Base-by-base conservation (phyloP, 1,140 invertebrate genomes). In the Brachionus paranguensis region DNA sequence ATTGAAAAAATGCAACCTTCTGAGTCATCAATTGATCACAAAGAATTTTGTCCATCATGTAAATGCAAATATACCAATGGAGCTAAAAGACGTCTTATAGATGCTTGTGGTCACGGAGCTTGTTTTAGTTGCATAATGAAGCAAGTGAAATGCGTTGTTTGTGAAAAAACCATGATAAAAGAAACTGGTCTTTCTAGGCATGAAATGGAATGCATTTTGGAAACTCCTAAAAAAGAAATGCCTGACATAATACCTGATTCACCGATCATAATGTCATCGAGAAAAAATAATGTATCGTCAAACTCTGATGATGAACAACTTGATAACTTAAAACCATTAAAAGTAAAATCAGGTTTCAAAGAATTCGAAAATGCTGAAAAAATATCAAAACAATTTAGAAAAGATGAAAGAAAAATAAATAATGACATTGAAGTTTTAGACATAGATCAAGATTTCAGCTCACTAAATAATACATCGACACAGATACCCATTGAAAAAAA, bases 81-180 rank as follows among this genome's bases (percentile, higher is more conserved):
- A n/a, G 0, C 53, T 17, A 37, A 79, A 11, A 53, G 76, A 14
- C 76, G 50, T 12, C 20, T 83, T 0, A 70, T 68, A 4, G 64
- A 83, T 50, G 41, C 20, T 17, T 83, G 81, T 55, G 81, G 43
- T n/a, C 81, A 83, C 47, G 60, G 29, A 33, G 8, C 68, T n/a
- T 83, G 81, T 41, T 68, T 72, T 41, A 37, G 24, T 17, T 83
- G 81, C 41, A n/a, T 81, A 41, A 60, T 64, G n/a, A 81, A 64
- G 3, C 8, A 76, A 29, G 43, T 17, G 50, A 27, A 27, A 50
- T 76, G 72, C 43, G 20, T 24, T 12, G 11, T 79, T 17, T 79
- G 50, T 11, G 53, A 79, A 17, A 17, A 50, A 17, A 14, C 37
- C 8, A 60, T 17, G 43, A 20, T 76, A 4, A 37, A 76, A 50